A percentile compares a stretch with the other conserved stretches of the same genome.
Conservation (phyloP, 2,797 vertebrate species). For the Neoniphon sammara region DNA sequence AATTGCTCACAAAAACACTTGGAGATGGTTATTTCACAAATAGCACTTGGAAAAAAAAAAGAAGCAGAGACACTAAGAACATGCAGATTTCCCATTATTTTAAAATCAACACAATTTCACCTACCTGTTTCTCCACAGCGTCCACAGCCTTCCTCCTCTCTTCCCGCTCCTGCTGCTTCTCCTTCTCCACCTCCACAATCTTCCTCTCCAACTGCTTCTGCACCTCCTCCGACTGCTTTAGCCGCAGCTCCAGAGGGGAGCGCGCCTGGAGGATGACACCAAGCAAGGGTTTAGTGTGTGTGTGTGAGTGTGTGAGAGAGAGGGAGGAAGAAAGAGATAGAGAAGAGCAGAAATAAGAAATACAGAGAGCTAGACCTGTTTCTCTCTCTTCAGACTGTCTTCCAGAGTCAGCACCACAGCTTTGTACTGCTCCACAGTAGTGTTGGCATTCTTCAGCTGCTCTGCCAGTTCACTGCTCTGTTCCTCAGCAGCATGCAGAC, state of each 20-base stretch:
- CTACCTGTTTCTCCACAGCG: conserved; percentile 90
- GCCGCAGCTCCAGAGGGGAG: conserved; percentile 86
- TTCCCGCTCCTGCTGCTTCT: conserved; percentile 90
- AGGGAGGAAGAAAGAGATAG: neutral
- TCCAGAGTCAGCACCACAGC: conserved; percentile 90
- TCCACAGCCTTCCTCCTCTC: conserved; percentile 90
- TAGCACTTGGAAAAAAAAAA: too few relatives aligned
- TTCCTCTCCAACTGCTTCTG: conserved; percentile 92
- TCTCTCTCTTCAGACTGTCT: conserved; percentile 94
- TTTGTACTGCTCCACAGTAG: conserved; percentile 91
- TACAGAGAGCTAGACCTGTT: conserved; percentile 82
- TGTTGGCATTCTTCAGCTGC: conserved; percentile 88
- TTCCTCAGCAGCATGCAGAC: conserved; percentile 88
- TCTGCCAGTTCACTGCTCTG: conserved; percentile 88
- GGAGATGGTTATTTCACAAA: too few relatives aligned
- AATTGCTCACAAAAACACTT: too few relatives aligned
- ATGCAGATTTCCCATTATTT: too few relatives aligned
- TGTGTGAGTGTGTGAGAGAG: neutral
- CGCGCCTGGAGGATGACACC: conserved; percentile 84
- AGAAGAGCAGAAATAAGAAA: neutral
- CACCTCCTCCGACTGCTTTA: conserved; percentile 91
- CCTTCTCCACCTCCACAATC: conserved; percentile 90
- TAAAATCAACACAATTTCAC: neutral
- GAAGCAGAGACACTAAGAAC: too few relatives aligned
- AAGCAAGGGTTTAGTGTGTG: conserved; percentile 36